Base-by-base conservation (phyloP, 2,888 invertebrate species). In the Busseola fusca region DNA sequence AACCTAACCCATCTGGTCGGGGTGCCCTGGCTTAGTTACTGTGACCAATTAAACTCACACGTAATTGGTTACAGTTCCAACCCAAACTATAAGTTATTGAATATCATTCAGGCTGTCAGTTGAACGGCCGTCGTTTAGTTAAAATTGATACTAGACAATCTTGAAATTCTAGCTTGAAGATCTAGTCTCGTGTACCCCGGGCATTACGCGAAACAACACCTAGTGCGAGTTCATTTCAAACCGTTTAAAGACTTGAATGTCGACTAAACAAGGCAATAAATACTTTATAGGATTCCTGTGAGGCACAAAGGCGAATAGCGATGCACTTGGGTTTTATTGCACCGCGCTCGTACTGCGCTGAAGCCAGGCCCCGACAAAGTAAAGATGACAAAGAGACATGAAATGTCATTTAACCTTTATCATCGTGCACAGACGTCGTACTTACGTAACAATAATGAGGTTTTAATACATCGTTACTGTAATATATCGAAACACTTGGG, bases 241-340 rank as follows among this genome's bases (percentile, higher is more conserved):
- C 56, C 69, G 73, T 80, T 83, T 84, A 73, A 71, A 78, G 74
- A 62, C 79, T 86, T 72, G 73, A 83, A 81, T 83, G 74, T 76
- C 72, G 69, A 80, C 76, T 82, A 83, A 86, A 86, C 84, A 86
- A 80, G 78, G 82, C 78, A 83, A 86, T 84, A 83, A 86, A 83
- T 86, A 79, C 71, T 81, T 85, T 86, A 85, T 82, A 76, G 77
- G 82, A 82, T 85, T 85, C 81, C 72, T 77, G 75, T 45, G 77
- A 78, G 72, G 73, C 78, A 81, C 84, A 83, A 86, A 86, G 81
- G 75, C 74, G 72, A 73, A 72, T 71, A 62, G 73, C 74, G 50
- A 59, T 72, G 84, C 76, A 76, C 78, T 80, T 79, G 80, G 77
- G 73, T 80, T 86, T 86, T 86, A 86, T 86, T 84, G 76, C 74